Conservation (phyloP, 1,140 invertebrate species). For the Cylas formicarius region DNA sequence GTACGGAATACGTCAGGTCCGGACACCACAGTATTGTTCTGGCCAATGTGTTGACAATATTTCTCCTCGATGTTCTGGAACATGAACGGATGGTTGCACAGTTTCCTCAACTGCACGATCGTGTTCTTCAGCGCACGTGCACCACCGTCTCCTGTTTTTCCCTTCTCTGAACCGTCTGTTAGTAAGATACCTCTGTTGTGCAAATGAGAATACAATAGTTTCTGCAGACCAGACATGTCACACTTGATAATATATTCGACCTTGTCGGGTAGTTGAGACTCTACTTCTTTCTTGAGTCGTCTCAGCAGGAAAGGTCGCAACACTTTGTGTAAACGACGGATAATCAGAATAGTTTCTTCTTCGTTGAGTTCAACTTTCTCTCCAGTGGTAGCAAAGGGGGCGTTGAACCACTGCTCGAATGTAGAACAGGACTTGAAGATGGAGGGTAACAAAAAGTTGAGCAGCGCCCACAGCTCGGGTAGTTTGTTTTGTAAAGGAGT, state of each 20-base stretch:
- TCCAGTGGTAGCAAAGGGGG: constrained; percentile 60
- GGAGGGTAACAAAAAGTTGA: constrained; percentile 95
- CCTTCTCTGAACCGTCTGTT: constrained; percentile 92
- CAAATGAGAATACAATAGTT: constrained; percentile 91
- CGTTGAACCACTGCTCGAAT: constrained; percentile 65
- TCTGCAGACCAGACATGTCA: constrained; percentile 94
- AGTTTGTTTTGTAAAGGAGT: constrained; percentile 98
- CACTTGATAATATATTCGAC: constrained; percentile 99
- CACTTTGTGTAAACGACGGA: constrained; percentile 55
- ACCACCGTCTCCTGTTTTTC: constrained; percentile 89
- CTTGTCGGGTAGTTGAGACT: constrained; percentile 96
- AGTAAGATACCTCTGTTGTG: constrained; percentile 90
- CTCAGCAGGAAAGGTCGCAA: constrained; percentile 60
- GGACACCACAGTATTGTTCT: constrained; percentile 58
- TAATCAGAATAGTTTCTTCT: constrained; percentile 47
- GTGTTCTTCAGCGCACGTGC: constrained; percentile 99
- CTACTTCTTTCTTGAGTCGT: constrained; percentile 78
- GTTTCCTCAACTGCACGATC: constrained; percentile 94
- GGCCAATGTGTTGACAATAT: constrained; percentile 82
- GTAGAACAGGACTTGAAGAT: constrained; percentile 98
- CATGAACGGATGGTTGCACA: constrained; percentile 99
- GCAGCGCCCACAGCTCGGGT: constrained; percentile 96
- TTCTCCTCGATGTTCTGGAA: constrained; percentile 98
- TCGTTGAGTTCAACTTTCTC: constrained; percentile 49
- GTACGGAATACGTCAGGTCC: constrained; percentile 88